Conservation (phyloP, 2,888 invertebrate genomes). For the Bimastos eiseni region DNA sequence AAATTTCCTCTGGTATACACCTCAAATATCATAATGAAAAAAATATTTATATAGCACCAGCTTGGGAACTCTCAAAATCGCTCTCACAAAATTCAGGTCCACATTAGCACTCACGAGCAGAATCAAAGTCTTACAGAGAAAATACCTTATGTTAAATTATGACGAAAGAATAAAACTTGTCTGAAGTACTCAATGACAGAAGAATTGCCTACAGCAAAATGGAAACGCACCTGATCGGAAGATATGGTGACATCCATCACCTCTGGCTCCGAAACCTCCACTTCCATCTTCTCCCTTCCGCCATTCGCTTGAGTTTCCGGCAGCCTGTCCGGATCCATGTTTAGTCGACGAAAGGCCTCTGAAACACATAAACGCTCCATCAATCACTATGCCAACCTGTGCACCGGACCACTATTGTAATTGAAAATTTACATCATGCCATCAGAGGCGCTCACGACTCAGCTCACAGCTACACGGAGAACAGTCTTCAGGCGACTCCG, state of each 20-base stretch:
- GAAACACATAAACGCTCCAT: background rate
- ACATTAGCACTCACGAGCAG: background rate
- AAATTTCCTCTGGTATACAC: too few species aligned
- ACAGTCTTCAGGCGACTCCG: too few species aligned
- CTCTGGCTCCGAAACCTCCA: constrained; percentile 28
- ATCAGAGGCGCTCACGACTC: too few species aligned
- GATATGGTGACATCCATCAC: constrained; percentile 38
- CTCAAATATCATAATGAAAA: too few species aligned
- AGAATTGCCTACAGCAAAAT: background rate
- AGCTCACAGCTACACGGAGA: too few species aligned
- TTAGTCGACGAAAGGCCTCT: constrained; percentile 33
- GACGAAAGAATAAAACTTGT: background rate
- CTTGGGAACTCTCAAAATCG: background rate
- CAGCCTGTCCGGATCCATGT: constrained; percentile 28
- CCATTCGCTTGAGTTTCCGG: constrained; percentile 20
- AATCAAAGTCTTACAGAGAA: background rate
- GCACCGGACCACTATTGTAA: background rate
- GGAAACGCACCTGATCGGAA: constrained; percentile 31
- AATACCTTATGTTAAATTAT: background rate
- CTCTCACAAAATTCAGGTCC: background rate
- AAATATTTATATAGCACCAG: too few species aligned
- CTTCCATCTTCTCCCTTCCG: constrained; percentile 21
- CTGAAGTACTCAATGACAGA: background rate
- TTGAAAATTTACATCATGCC: too few species aligned
- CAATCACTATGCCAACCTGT: background rate